These are phyloP conservation scores for Drosophila niveifrons DNA, from an alignment of 2,888 invertebrate genomes.

Conservation along the genomic window DNA sequence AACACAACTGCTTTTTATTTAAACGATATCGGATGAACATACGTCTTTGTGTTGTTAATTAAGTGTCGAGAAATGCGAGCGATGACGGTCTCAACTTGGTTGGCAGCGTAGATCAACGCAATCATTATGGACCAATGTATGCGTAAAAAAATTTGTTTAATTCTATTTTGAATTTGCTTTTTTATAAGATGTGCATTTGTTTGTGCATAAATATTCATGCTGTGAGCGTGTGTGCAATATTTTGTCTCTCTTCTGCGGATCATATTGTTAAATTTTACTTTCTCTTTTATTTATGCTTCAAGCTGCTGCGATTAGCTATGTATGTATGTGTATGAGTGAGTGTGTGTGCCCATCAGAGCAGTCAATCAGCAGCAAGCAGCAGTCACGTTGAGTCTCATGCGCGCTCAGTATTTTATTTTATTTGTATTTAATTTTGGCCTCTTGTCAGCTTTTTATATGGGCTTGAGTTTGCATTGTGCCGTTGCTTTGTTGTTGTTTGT, in stretches of 20 bases:
- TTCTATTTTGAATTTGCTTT: conserved; percentile 59
- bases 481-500: conserved; percentile 23
- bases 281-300: conserved; percentile 75
- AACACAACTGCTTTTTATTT: neutral
- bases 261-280: conserved; percentile 70
- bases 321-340: conserved; percentile 11
- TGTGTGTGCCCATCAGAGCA: conserved; percentile 46
- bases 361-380: conserved; percentile 25
- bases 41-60: conserved; percentile 5
- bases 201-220: neutral
- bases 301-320: conserved; percentile 31
- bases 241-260: conserved; percentile 33
- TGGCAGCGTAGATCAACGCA: conserved; percentile 49
- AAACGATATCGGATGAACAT: neutral
- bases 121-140: conserved; percentile 16
- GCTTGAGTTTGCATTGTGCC: conserved; percentile 48
- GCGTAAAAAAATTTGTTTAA: conserved; percentile 28
- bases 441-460: conserved; percentile 68
- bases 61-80: conserved; percentile 1
- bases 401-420: conserved; percentile 54
- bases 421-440: conserved; percentile 62
- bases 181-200: neutral
- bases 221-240: conserved; percentile 8
- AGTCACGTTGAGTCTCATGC: conserved; percentile 59
- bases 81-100: conserved; percentile 20